Conservation (phyloP, 2,888 invertebrate species). For the Eupeodes latifasciatus region DNA sequence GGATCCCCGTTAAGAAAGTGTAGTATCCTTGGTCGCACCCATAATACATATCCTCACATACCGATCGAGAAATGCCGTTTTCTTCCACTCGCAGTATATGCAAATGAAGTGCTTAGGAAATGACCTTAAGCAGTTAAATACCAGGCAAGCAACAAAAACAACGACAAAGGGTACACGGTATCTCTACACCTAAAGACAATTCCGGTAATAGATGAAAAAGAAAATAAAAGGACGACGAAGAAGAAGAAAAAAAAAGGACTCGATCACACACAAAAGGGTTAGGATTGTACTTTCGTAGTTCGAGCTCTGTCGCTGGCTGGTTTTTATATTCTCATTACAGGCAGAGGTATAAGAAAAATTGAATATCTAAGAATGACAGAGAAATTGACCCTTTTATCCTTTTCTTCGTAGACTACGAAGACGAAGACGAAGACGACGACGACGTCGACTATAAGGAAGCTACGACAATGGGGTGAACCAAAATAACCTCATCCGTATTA, state of each 20-base stretch:
- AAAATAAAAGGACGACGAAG: not conserved
- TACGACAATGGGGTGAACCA: slow-evolving; percentile 74
- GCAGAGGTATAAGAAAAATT: slow-evolving; percentile 45
- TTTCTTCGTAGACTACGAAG: not conserved
- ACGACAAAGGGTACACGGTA: slow-evolving; percentile 36
- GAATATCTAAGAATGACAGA: slow-evolving; percentile 33
- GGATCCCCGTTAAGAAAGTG: slow-evolving; percentile 68
- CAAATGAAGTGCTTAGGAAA: slow-evolving; percentile 66
- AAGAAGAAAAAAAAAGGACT: slow-evolving; percentile 42
- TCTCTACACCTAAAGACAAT: slow-evolving; percentile 54
- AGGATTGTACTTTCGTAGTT: not conserved
- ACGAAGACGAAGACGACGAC: not conserved
- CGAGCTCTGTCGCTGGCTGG: slow-evolving; percentile 61
- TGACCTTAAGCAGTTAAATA: slow-evolving; percentile 76
- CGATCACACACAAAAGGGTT: slow-evolving; percentile 57
- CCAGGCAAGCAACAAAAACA: slow-evolving; percentile 51
- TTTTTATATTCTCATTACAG: slow-evolving; percentile 74
- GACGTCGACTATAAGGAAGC: slow-evolving; percentile 7
- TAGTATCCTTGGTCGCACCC: slow-evolving; percentile 58
- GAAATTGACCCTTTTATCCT: slow-evolving; percentile 72
- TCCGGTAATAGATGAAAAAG: slow-evolving; percentile 40
- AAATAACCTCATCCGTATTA: slow-evolving; percentile 75
- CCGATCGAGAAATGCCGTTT: slow-evolving; percentile 1
- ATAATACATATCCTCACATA: slow-evolving; percentile 25
- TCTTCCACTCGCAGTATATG: slow-evolving; percentile 62